A percentile compares a stretch with the other conserved stretches of the same genome.
Evolutionary conservation across 2,797 vertebrate species (phyloP).

Genomic region (Micrastur ruficollis): DNA sequence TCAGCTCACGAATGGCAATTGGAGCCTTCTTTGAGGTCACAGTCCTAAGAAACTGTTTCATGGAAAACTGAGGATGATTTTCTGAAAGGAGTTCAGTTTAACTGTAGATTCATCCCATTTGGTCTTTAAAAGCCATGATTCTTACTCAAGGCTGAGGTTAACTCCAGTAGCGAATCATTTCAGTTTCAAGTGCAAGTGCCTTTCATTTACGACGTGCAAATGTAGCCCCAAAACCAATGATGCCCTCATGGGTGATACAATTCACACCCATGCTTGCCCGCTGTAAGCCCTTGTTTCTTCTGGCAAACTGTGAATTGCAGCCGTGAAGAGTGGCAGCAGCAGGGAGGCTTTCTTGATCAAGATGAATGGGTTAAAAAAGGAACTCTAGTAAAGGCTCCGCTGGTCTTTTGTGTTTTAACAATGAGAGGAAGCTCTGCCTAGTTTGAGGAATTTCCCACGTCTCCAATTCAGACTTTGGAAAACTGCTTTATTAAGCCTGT

Average conservation of each 20-base stretch:
- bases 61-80: not conserved
- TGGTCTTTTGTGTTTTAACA: constrained; percentile 72
- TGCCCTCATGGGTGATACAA: not conserved
- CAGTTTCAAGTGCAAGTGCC: not conserved
- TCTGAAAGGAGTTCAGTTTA: not conserved
- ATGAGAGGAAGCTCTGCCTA: constrained; percentile 76
- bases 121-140: not conserved
- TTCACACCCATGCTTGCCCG: not conserved
- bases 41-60: not conserved
- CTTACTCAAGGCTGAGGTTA: not conserved
- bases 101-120: not conserved
- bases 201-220: not conserved
- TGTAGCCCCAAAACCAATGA: not conserved
- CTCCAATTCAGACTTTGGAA: constrained; percentile 60
- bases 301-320: not conserved
- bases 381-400: constrained; percentile 38
- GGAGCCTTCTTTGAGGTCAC: not conserved
- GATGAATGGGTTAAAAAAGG: constrained; percentile 64
- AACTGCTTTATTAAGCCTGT: constrained; percentile 67
- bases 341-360: not conserved
- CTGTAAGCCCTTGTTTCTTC: not conserved
- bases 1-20: not conserved
- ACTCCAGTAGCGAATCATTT: not conserved
- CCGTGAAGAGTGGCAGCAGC: rapidly evolving
- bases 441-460: constrained; percentile 80